Conservation (phyloP, 1,140 invertebrate species). For the Ceratina australensis region DNA sequence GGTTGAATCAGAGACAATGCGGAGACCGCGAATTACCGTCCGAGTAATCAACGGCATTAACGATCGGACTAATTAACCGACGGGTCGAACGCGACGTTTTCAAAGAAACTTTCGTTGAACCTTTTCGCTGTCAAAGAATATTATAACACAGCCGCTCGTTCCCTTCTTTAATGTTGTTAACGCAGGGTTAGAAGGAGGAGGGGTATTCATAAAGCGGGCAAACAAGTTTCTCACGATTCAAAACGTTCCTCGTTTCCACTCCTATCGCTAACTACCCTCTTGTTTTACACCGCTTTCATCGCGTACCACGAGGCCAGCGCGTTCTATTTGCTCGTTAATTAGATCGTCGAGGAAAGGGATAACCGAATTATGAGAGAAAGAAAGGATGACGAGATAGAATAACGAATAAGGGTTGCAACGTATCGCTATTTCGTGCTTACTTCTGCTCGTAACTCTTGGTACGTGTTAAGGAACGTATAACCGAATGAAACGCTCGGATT, state of each 20-base stretch:
- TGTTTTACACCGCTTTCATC: constrained; percentile 15
- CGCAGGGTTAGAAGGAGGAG: too few species aligned
- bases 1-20: background rate
- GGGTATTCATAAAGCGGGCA: constrained; percentile 6
- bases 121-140: background rate
- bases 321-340: constrained; percentile 40
- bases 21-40: background rate
- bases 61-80: constrained; percentile 12
- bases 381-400: constrained; percentile 32
- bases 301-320: background rate
- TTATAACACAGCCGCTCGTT: background rate
- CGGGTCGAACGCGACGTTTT: background rate
- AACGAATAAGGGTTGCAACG: background rate
- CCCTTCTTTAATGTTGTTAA: background rate
- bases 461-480: too few species aligned
- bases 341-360: constrained; percentile 10
- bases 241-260: constrained; percentile 13
- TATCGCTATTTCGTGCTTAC: too few species aligned
- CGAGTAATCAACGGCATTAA: too few species aligned
- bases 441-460: too few species aligned
- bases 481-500: too few species aligned
- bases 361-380: constrained; percentile 1
- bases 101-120: background rate
- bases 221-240: constrained; percentile 13
- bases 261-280: constrained; percentile 33